Percentiles rank a stretch among this genome's conserved stretches.
These are phyloP conservation scores for Lasioglossum zephyrum DNA, from an alignment of 2,888 invertebrate genomes.

Conservation along the genomic window DNA sequence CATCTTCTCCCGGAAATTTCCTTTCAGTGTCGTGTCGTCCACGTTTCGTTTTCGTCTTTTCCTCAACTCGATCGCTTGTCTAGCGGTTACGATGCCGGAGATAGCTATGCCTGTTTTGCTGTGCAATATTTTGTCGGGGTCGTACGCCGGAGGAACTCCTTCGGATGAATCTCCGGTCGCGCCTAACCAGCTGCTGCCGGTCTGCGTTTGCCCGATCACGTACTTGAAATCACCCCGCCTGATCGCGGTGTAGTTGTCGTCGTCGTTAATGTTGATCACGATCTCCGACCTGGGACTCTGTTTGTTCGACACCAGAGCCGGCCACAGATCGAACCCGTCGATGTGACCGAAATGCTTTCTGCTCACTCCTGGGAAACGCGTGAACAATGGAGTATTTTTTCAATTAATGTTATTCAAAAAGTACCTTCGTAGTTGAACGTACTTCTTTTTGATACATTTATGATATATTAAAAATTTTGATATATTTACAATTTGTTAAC, in stretches of 20 bases:
- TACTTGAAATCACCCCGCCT: constrained; percentile 88
- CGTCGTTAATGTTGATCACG: constrained; percentile 87
- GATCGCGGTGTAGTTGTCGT: constrained; percentile 86
- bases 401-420: no score
- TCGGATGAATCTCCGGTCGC: constrained; percentile 79
- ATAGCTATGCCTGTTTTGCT: constrained; percentile 85
- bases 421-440: no score
- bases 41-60: constrained; percentile 71
- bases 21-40: constrained; percentile 7
- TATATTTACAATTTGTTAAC: constrained; percentile 3
- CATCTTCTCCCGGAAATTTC: constrained; percentile 35
- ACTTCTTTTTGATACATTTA: not conserved
- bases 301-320: constrained; percentile 84
- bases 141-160: constrained; percentile 81
- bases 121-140: constrained; percentile 82
- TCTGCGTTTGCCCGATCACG: constrained; percentile 85
- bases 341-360: constrained; percentile 80
- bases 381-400: not conserved
- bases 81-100: constrained; percentile 84
- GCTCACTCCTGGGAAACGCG: constrained; percentile 30
- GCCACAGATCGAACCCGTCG: constrained; percentile 86
- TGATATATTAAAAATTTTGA: no score
- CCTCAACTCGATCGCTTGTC: constrained; percentile 82
- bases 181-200: constrained; percentile 84
- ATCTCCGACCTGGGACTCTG: constrained; percentile 86